phyloP scores from a whole-genome alignment of 2,113 vertebrate species.

The Barbus barbus region DNA sequence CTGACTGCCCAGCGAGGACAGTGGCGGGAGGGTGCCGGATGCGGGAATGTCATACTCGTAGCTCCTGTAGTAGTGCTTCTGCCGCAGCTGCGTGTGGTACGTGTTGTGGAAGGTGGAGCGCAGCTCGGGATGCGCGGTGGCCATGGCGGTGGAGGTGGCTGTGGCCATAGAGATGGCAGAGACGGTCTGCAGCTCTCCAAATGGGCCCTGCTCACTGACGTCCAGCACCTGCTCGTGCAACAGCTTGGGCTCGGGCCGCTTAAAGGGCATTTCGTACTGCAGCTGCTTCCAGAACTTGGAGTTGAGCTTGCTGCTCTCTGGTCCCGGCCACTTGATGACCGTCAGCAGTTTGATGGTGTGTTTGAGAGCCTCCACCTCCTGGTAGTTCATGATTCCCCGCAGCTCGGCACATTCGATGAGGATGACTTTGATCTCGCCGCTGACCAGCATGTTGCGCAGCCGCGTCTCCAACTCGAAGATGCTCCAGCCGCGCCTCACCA shows the following conservation, averaged over 20 bases:
- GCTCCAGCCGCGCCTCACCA: constrained; percentile 95
- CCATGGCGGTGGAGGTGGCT: constrained; percentile 94
- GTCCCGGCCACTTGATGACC: constrained; percentile 95
- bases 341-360: constrained; percentile 97
- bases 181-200: constrained; percentile 95
- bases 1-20: constrained; percentile 91
- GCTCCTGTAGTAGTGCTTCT: constrained; percentile 96
- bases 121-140: constrained; percentile 92
- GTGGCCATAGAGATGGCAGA: constrained; percentile 96
- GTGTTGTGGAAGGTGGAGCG: constrained; percentile 91
- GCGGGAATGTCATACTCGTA: constrained; percentile 94
- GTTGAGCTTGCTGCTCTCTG: constrained; percentile 93
- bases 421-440: constrained; percentile 97
- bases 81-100: constrained; percentile 90
- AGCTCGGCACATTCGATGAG: constrained; percentile 96
- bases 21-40: constrained; percentile 84
- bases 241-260: constrained; percentile 90
- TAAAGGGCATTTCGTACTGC: constrained; percentile 98
- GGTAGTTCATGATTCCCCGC: constrained; percentile 97
- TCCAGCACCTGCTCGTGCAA: constrained; percentile 92
- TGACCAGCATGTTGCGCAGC: constrained; percentile 94
- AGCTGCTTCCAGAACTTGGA: constrained; percentile 99
- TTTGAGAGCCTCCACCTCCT: constrained; percentile 97
- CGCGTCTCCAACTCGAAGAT: constrained; percentile 98
- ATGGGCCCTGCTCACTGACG: constrained; percentile 94